These are phyloP conservation scores for Riparia riparia DNA, from an alignment of 2,113 vertebrate species.

Conservation along the genomic window DNA sequence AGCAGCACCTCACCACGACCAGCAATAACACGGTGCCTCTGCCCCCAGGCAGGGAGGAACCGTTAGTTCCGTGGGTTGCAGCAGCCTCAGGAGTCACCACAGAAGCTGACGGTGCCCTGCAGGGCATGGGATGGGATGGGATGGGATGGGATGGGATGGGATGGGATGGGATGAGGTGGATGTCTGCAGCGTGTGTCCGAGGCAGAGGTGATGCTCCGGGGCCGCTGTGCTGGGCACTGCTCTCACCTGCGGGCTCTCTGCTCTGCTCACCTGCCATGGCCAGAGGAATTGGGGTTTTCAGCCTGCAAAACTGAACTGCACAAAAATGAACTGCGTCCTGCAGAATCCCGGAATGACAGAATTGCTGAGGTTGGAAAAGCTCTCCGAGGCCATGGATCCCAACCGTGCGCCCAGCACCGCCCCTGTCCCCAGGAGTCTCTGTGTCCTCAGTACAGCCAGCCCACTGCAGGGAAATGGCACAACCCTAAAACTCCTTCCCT, in stretches of 20 bases:
- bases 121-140: too few relatives aligned
- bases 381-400: not conserved
- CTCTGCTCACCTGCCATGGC: not conserved
- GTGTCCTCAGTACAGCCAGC: not conserved
- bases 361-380: not conserved
- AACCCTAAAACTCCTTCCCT: not conserved
- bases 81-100: too few relatives aligned
- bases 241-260: not conserved
- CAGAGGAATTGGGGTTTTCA: too few relatives aligned
- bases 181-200: accelerated
- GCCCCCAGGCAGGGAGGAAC: too few relatives aligned
- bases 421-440: not conserved
- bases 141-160: too few relatives aligned
- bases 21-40: too few relatives aligned
- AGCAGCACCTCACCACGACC: too few relatives aligned
- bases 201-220: accelerated
- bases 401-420: not conserved
- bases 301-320: not conserved
- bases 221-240: not conserved
- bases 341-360: not conserved
- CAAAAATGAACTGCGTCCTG: too few relatives aligned
- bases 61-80: too few relatives aligned
- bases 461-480: not conserved
- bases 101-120: too few relatives aligned
- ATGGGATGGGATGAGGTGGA: too few relatives aligned